Percentiles rank a stretch among this genome's conserved stretches.
phyloP scores from a whole-genome alignment of 2,888 invertebrate genomes.

The Microdon myrmicae region DNA sequence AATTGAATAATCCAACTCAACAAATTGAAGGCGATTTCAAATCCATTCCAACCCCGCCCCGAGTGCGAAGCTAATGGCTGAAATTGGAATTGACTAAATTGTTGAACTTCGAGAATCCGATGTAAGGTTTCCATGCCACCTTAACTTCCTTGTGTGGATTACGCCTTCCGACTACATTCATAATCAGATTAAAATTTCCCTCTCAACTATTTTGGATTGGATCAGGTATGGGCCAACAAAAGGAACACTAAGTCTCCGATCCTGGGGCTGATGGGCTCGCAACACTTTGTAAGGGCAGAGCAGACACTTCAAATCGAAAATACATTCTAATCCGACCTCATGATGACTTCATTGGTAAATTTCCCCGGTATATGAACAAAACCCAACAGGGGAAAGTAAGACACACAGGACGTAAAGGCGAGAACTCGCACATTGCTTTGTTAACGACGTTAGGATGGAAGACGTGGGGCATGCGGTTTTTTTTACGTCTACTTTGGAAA shows the following conservation, averaged over 20 bases:
- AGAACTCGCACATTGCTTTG: neutral
- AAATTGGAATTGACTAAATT: too few relatives aligned
- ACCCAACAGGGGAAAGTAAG: conserved; percentile 1
- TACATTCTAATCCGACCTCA: neutral
- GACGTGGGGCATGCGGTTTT: neutral
- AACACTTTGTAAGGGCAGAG: neutral
- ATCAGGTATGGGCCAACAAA: neutral
- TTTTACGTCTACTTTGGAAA: neutral
- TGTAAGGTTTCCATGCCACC: too few relatives aligned
- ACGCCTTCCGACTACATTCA: conserved; percentile 38
- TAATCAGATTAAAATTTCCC: conserved; percentile 50
- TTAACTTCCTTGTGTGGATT: conserved; percentile 44
- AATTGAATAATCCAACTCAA: conserved; percentile 48
- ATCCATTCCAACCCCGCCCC: conserved; percentile 20
- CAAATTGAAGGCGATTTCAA: conserved; percentile 35
- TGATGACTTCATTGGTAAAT: conserved; percentile 26
- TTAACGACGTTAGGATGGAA: conserved; percentile 1
- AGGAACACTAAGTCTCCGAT: conserved; percentile 4
- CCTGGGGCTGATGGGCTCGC: conserved; percentile 1
- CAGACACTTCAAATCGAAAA: neutral
- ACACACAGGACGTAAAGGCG: neutral
- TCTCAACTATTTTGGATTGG: conserved; percentile 35
- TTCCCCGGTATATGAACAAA: conserved; percentile 22
- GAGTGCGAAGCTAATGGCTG: too few relatives aligned
- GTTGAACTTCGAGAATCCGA: too few relatives aligned